Percentiles rank a stretch among this genome's conserved stretches.
phyloP scores from a whole-genome alignment of 30 jellyfish, hydroid and myxozoan species.

The Aurelia sp. region DNA sequence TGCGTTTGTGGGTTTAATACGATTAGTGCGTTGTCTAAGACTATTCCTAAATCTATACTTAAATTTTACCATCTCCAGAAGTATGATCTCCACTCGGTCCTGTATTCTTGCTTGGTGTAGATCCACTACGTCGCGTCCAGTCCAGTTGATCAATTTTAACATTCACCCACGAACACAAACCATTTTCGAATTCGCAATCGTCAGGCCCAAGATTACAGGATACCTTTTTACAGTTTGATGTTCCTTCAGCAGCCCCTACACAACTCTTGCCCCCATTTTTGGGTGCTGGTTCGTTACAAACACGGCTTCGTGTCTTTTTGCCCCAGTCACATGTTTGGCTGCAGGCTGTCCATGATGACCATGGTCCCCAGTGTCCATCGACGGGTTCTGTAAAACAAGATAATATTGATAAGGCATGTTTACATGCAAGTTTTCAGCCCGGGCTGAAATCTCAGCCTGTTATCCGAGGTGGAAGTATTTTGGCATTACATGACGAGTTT shows the following conservation, averaged over 20 bases:
- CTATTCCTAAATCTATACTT: not conserved
- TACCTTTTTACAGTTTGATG: conserved; percentile 19
- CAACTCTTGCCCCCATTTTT: conserved; percentile 81
- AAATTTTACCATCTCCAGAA: conserved; percentile 23
- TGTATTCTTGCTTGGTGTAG: conserved; percentile 43
- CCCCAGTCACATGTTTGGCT: conserved; percentile 86
- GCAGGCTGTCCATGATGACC: conserved; percentile 89
- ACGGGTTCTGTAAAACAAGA: conserved; percentile 50
- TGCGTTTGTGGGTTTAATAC: too few relatives aligned
- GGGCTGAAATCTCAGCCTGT: too few relatives aligned
- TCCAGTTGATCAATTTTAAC: conserved; percentile 14
- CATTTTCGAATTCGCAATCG: conserved; percentile 44
- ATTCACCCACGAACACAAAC: conserved; percentile 28
- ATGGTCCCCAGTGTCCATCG: conserved; percentile 95
- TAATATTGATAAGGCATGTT: not conserved
- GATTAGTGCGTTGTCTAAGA: too few relatives aligned
- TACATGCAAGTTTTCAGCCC: too few relatives aligned
- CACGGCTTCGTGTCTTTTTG: conserved; percentile 55
- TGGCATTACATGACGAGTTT: too few relatives aligned
- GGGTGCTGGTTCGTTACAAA: conserved; percentile 92
- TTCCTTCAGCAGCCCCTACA: conserved; percentile 45
- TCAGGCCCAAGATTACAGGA: conserved; percentile 53
- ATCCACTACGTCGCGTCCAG: conserved; percentile 43
- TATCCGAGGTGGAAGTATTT: too few relatives aligned
- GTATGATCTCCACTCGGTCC: conserved; percentile 70